Evolutionary conservation across 2,888 invertebrate species (phyloP), one percentile per base, ranked within the genome.

Genomic region (Meteorus cinctellus): DNA sequence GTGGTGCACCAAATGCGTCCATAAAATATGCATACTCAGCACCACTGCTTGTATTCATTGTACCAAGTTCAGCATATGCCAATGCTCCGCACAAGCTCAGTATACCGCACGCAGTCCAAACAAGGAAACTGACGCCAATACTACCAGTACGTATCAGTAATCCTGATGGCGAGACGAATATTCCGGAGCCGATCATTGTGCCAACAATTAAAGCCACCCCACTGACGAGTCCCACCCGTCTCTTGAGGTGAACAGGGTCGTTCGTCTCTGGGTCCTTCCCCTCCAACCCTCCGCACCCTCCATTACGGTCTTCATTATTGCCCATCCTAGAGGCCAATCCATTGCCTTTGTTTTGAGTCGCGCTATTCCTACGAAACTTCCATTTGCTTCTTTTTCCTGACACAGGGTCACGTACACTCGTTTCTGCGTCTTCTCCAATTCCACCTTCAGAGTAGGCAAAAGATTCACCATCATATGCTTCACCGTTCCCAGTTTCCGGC

Each of bases 161-260:
- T 91, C 97, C 97, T 91, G 97, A 96, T 90, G 98, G 98, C 91
- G 98, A 97, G 91, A 98, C 97, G 93, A 98, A 98, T 91, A 98
- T 98, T 93, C 98, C 98, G 91, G 98, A 98, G 89, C 97, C 98
- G 90, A 98, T 98, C 98, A 98, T 98, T 84, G 98, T 98, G 88
- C 98, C 98, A 86, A 98, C 97, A 92, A 98, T 98, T 95, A 98
- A 94, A 94, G 97, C 97, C 94, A 97, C 96, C 94, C 98, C 98
- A 95, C 97, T 97, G 95, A 97, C 92, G 94, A 98, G 96, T 94
- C 98, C 97, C 94, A 98, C 96, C 95, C 96, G 96, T 95, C 97
- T 97, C 96, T 97, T 95, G 96, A 97, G 96, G 96, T 97, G 96
- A 97, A 97, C 94, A 97, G 96, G 92, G 96, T 97, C 95, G 95